phyloP scores from a whole-genome alignment of 2,113 vertebrate genomes.

The Rostratula benghalensis region DNA sequence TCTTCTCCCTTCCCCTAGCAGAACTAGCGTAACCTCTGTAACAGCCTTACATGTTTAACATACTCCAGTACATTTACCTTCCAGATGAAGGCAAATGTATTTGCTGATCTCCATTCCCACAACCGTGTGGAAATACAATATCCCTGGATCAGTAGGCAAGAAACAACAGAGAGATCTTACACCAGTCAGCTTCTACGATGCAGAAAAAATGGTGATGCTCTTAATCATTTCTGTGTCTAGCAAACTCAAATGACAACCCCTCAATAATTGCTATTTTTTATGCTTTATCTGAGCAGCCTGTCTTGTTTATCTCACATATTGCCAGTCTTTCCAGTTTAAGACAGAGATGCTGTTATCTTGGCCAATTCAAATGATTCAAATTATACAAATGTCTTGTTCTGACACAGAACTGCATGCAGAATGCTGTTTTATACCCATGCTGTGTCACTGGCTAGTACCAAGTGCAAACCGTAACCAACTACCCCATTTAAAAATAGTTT shows the following conservation, averaged over 20 bases:
- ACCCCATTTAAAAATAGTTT: background rate
- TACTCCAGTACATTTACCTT: background rate
- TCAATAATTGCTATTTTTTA: conserved; percentile 3
- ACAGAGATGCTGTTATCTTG: background rate
- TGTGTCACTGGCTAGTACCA: background rate
- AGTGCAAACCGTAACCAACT: background rate
- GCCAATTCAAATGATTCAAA: background rate
- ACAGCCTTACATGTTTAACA: background rate
- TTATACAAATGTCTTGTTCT: background rate
- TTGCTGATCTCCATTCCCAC: background rate
- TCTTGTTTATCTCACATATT: background rate
- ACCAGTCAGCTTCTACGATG: background rate
- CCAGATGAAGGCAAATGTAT: background rate
- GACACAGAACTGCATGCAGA: background rate
- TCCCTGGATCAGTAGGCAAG: background rate
- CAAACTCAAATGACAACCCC: background rate
- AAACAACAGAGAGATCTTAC: background rate
- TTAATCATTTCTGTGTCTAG: background rate
- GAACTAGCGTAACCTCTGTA: background rate
- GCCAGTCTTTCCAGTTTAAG: background rate
- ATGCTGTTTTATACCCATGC: background rate
- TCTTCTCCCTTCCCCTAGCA: background rate
- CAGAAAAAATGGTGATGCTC: background rate
- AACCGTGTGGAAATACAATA: background rate
- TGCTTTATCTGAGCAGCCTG: background rate